Percentiles rank a stretch among this genome's conserved stretches.
These are phyloP conservation scores for Oryzias melastigma DNA, from an alignment of 2,113 vertebrate genomes.

Conservation along the genomic window DNA sequence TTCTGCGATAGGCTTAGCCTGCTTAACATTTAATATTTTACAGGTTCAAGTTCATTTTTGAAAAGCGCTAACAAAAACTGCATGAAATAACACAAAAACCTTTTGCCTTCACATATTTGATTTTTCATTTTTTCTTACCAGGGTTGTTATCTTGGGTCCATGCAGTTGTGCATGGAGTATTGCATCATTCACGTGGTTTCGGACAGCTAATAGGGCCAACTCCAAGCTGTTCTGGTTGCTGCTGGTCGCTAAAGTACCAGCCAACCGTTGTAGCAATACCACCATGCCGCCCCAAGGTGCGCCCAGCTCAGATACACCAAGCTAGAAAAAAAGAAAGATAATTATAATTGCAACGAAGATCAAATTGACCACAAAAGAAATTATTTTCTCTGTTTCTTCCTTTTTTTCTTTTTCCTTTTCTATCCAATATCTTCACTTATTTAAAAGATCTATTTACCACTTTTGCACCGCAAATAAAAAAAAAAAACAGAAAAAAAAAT, in stretches of 20 bases:
- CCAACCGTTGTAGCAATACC: constrained; percentile 79
- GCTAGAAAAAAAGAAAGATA: constrained; percentile 31
- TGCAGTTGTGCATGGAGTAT: constrained; percentile 86
- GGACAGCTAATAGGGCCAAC: constrained; percentile 75
- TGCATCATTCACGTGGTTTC: constrained; percentile 84
- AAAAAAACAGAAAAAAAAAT: too few species aligned
- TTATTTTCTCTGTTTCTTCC: too few species aligned
- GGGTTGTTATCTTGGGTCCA: constrained; percentile 83
- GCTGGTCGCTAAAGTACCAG: constrained; percentile 75
- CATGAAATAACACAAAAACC: not conserved
- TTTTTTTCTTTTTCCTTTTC: too few species aligned
- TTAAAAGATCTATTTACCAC: too few species aligned
- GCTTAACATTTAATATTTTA: too few species aligned
- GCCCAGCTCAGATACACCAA: constrained; percentile 84
- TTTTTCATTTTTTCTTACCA: constrained; percentile 70
- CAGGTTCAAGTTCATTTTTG: not conserved
- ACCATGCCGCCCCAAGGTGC: constrained; percentile 83
- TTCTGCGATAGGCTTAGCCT: not conserved
- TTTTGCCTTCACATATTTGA: not conserved
- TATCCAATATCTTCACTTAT: too few species aligned
- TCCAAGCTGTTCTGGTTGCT: constrained; percentile 85
- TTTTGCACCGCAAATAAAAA: too few species aligned
- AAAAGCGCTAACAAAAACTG: not conserved
- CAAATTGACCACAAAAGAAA: too few species aligned
- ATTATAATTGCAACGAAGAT: not conserved